Percentiles rank a stretch among this genome's conserved stretches.
These are phyloP conservation scores for Danio choprae DNA, from an alignment of 2,797 vertebrate species.

Conservation along the genomic window DNA sequence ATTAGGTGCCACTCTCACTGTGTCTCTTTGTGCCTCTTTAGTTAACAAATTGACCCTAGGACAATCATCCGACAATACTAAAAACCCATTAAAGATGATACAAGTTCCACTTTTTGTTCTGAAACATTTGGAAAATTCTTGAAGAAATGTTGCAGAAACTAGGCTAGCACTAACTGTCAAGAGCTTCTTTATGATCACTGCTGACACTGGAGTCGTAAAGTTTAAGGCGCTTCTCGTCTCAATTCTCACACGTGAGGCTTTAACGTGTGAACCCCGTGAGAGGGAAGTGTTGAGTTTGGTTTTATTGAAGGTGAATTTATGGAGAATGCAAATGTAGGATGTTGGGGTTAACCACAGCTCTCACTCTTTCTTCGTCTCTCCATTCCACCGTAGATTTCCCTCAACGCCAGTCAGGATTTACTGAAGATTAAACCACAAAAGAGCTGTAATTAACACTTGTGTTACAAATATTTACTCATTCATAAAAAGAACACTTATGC, in stretches of 20 bases:
- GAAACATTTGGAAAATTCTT: neutral
- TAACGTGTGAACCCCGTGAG: neutral
- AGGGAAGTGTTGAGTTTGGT: conserved; percentile 5
- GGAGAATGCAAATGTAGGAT: conserved; percentile 12
- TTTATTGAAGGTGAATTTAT: conserved; percentile 15
- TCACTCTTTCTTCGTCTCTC: neutral
- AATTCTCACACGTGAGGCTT: neutral
- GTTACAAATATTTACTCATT: neutral
- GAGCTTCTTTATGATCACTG: conserved; percentile 2
- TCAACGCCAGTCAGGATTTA: conserved; percentile 8
- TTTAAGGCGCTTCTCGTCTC: neutral
- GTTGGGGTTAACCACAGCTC: neutral
- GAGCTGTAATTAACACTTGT: no score
- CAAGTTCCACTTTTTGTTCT: neutral
- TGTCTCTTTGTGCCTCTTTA: conserved; percentile 27
- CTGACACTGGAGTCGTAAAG: neutral
- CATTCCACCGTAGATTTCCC: neutral
- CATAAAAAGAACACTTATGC: neutral
- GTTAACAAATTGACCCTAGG: conserved; percentile 26
- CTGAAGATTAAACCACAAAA: neutral
- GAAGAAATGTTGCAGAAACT: conserved; percentile 4
- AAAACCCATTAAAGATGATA: conserved; percentile 26
- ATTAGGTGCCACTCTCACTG: conserved; percentile 21
- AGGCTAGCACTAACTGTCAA: neutral
- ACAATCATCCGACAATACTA: conserved; percentile 12